phyloP scores from a whole-genome alignment of 2,888 invertebrate species.

The Empis stercorea region DNA sequence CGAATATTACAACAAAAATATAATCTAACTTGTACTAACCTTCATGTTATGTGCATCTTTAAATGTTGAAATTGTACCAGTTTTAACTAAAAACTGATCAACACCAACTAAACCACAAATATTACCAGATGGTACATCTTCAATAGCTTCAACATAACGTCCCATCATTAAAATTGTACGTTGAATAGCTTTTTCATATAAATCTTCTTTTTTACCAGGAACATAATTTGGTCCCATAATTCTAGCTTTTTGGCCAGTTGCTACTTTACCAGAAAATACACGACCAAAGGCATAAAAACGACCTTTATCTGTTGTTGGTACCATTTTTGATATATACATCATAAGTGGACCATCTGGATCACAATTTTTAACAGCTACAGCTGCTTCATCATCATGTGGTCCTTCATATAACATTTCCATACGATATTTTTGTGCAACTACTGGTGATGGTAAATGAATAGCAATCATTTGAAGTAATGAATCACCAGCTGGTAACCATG shows the following conservation, averaged over 20 bases:
- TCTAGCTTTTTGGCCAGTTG: conserved; percentile 85
- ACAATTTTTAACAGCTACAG: conserved; percentile 80
- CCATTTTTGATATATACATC: conserved; percentile 99
- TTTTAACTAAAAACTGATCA: conserved; percentile 98
- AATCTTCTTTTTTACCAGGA: conserved; percentile 98
- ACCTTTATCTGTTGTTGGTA: conserved; percentile 98
- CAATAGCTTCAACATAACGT: conserved; percentile 97
- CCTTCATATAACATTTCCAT: conserved; percentile 99
- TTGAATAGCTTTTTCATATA: conserved; percentile 98
- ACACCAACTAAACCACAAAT: conserved; percentile 99
- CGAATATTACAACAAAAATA: no score
- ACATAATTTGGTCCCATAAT: conserved; percentile 99
- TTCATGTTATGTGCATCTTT: conserved; percentile 99
- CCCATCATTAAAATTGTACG: conserved; percentile 99
- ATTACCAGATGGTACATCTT: conserved; percentile 98
- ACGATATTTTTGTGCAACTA: conserved; percentile 97
- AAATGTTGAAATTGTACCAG: conserved; percentile 97
- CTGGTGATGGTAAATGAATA: conserved; percentile 98
- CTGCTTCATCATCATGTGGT: conserved; percentile 91
- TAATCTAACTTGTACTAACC: conserved; percentile 33
- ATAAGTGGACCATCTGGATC: conserved; percentile 95
- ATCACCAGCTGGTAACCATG: conserved; percentile 99
- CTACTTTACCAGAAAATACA: conserved; percentile 93
- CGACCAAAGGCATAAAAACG: conserved; percentile 99
- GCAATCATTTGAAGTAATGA: conserved; percentile 99